A percentile compares a stretch with the other conserved stretches of the same genome.
Evolutionary conservation across 2,888 invertebrate species (phyloP).

Genomic region (Drosophila nigritarsus): DNA sequence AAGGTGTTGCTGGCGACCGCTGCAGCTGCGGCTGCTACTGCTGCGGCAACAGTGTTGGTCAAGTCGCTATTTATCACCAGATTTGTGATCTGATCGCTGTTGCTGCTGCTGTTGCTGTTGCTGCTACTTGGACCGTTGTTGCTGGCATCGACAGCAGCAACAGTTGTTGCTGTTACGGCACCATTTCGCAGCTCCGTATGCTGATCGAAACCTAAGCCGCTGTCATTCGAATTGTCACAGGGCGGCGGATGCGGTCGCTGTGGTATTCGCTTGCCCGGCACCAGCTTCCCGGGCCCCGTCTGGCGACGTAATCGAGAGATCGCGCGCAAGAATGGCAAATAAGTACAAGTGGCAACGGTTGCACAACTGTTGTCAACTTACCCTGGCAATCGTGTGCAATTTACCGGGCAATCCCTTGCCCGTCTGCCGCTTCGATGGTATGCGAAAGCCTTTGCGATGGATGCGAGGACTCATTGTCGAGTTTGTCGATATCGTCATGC

Average conservation of each 20-base stretch:
- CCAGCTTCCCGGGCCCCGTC: conserved; percentile 84
- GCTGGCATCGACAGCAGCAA: conserved; percentile 10
- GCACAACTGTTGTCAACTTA: conserved; percentile 44
- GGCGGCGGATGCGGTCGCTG: conserved; percentile 86
- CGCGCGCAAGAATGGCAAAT: not conserved
- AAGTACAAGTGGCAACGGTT: not conserved
- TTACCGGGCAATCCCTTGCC: conserved; percentile 85
- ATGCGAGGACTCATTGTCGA: conserved; percentile 89
- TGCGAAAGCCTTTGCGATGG: conserved; percentile 89
- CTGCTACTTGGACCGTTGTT: conserved; percentile 30
- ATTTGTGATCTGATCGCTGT: conserved; percentile 51
- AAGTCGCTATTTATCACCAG: conserved; percentile 54
- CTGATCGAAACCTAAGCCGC: conserved; percentile 93
- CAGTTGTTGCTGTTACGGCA: conserved; percentile 35
- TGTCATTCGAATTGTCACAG: conserved; percentile 95
- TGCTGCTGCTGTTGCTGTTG: too few species aligned
- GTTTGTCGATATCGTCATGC: conserved; percentile 90
- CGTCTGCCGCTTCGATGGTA: conserved; percentile 88
- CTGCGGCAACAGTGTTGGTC: conserved; percentile 60
- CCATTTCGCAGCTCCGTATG: conserved; percentile 87
- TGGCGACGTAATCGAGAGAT: conserved; percentile 30
- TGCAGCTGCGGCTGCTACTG: conserved; percentile 60
- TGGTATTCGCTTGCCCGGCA: conserved; percentile 84
- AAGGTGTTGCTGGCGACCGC: conserved; percentile 60
- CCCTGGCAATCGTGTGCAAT: conserved; percentile 86